These are phyloP conservation scores for Terebella lapidaria DNA, from an alignment of 2,888 invertebrate species.

Conservation along the genomic window DNA sequence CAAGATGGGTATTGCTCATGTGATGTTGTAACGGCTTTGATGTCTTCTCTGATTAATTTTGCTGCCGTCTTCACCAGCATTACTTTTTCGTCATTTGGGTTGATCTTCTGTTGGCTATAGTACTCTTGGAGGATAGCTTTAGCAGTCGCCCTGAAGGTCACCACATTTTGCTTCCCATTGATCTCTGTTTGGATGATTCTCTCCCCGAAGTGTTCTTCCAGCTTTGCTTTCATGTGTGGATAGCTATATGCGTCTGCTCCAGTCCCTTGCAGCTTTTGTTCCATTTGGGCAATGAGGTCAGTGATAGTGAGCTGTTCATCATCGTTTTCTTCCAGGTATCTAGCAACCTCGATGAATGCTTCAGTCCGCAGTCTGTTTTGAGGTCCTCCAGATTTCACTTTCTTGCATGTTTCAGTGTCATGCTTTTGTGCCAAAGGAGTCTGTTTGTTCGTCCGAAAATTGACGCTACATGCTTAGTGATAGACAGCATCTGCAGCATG, in stretches of 20 bases:
- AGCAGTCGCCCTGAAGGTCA: slow-evolving; percentile 24
- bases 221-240: slow-evolving; percentile 22
- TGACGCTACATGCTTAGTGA: slow-evolving; percentile 7
- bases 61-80: slow-evolving; percentile 27
- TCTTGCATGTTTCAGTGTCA: background rate
- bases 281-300: slow-evolving; percentile 1
- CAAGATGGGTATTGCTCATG: slow-evolving; percentile 22
- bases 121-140: slow-evolving; percentile 16
- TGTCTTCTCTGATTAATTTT: slow-evolving; percentile 28
- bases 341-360: slow-evolving; percentile 5
- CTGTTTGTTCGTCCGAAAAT: slow-evolving; percentile 2
- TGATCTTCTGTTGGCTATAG: slow-evolving; percentile 12
- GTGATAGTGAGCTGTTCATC: slow-evolving; percentile 7
- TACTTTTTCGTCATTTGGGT: slow-evolving; percentile 14
- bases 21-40: slow-evolving; percentile 14
- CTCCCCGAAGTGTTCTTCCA: slow-evolving; percentile 24
- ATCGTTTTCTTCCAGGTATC: slow-evolving; percentile 10
- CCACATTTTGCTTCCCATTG: slow-evolving; percentile 22
- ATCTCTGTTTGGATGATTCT: slow-evolving; percentile 22
- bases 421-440: background rate
- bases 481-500: slow-evolving; percentile 8
- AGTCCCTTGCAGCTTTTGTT: background rate
- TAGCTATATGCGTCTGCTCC: slow-evolving; percentile 9
- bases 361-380: background rate
- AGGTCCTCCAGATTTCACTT: background rate